A percentile compares a stretch with the other conserved stretches of the same genome.
Conservation (phyloP, 2,797 vertebrate species). For the Chelmon rostratus region DNA sequence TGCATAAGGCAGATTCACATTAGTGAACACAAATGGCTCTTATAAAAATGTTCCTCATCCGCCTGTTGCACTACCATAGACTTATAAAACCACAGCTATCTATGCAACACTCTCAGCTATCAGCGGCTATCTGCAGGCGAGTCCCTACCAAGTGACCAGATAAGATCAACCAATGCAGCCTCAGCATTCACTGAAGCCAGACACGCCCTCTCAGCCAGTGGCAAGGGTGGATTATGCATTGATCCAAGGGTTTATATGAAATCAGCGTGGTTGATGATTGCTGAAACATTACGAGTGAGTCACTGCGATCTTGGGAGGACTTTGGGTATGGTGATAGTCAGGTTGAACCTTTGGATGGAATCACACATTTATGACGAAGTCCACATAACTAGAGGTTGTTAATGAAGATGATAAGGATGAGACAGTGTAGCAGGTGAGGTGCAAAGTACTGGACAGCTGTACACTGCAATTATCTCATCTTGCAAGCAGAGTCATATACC, state of each 20-base stretch:
- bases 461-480: neutral
- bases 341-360: constrained; percentile 42
- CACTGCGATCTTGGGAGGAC: neutral
- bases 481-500: neutral
- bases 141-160: constrained; percentile 16
- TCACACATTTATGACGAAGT: constrained; percentile 41
- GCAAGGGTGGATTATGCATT: constrained; percentile 10
- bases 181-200: constrained; percentile 31
- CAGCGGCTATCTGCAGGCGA: constrained; percentile 54
- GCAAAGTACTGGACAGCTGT: constrained; percentile 33
- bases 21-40: neutral
- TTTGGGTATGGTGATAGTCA: neutral
- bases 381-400: constrained; percentile 13
- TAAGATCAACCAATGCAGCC: constrained; percentile 30
- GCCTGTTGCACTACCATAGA: neutral
- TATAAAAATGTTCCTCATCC: neutral
- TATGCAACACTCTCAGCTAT: constrained; percentile 24
- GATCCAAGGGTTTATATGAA: constrained; percentile 39
- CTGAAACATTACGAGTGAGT: neutral
- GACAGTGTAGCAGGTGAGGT: constrained; percentile 20
- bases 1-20: neutral
- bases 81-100: constrained; percentile 36
- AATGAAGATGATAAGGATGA: constrained; percentile 35
- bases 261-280: constrained; percentile 63
- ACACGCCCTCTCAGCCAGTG: neutral